phyloP scores from a whole-genome alignment of 2,888 invertebrate species.

The Atrina japonica region DNA sequence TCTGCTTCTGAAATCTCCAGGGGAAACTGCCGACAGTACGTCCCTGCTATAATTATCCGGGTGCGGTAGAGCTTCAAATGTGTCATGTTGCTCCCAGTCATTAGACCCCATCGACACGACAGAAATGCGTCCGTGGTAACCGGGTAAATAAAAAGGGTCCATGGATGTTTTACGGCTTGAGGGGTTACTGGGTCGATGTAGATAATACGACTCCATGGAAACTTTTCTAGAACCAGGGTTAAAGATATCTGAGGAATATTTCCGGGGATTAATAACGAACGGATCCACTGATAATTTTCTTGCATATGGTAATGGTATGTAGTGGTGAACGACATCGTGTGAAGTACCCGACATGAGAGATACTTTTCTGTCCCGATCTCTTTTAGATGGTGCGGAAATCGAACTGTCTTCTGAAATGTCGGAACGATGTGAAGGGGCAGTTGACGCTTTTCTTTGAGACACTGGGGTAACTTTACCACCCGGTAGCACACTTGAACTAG shows the following conservation, averaged over 20 bases:
- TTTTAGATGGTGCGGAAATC: neutral
- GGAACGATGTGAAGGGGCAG: neutral
- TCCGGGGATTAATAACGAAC: slow-evolving; percentile 12
- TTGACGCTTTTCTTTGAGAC: slow-evolving; percentile 1
- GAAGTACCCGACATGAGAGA: neutral
- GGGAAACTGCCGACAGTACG: slow-evolving; percentile 32
- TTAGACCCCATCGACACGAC: slow-evolving; percentile 16
- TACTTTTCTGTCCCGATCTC: neutral
- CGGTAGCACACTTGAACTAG: neutral
- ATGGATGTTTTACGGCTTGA: slow-evolving; percentile 23
- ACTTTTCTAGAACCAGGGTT: slow-evolving; percentile 12
- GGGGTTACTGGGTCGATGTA: neutral
- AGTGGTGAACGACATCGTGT: neutral
- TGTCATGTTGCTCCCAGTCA: slow-evolving; percentile 79
- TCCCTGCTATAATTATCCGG: slow-evolving; percentile 87
- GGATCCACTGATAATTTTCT: slow-evolving; percentile 24
- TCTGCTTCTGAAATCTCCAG: slow-evolving; percentile 60
- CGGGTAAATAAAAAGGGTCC: slow-evolving; percentile 15
- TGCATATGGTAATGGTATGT: slow-evolving; percentile 2
- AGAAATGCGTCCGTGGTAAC: slow-evolving; percentile 1
- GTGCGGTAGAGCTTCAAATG: slow-evolving; percentile 89
- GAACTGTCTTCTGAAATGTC: slow-evolving; percentile 19
- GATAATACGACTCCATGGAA: neutral
- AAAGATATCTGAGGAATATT: slow-evolving; percentile 14
- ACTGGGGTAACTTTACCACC: neutral